Percentiles rank a stretch among this genome's conserved stretches.
Conservation (phyloP, 2,888 invertebrate species). For the Minunthozetes semirufus region DNA sequence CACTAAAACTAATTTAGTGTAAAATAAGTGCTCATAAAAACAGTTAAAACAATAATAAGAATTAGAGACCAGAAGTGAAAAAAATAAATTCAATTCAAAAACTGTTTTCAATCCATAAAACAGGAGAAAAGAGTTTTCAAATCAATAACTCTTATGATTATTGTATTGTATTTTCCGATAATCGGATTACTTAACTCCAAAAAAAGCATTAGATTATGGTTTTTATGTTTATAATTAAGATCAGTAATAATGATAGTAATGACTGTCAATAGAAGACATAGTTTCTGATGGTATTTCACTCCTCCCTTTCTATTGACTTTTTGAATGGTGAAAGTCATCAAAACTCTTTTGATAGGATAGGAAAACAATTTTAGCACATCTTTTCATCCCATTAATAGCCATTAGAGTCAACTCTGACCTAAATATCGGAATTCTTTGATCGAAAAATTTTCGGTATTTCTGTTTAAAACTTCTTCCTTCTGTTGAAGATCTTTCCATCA, state of each 20-base stretch:
- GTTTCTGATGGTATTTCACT: too few species aligned
- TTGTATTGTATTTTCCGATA: background rate
- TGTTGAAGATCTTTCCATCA: background rate
- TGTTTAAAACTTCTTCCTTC: background rate
- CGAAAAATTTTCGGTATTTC: background rate
- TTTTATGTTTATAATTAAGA: constrained; percentile 11
- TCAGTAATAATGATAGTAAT: constrained; percentile 2
- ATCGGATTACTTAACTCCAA: too few species aligned
- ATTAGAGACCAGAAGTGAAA: background rate
- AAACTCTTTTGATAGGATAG: background rate
- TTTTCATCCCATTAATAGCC: background rate
- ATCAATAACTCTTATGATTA: background rate
- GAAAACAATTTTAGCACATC: constrained; percentile 3
- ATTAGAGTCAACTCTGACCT: background rate
- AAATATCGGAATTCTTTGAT: constrained; percentile 11
- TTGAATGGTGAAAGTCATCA: background rate
- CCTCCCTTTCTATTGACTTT: background rate
- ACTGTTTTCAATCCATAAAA: background rate
- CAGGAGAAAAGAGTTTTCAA: background rate
- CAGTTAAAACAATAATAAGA: background rate
- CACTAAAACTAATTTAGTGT: constrained; percentile 2
- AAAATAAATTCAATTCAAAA: background rate
- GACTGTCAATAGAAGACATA: background rate
- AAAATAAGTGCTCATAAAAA: background rate
- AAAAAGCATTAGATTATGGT: background rate